Evolutionary conservation across 2,797 vertebrate species (phyloP), one percentile per base, ranked within the genome.

Genomic region (Setipinna tenuifilis): DNA sequence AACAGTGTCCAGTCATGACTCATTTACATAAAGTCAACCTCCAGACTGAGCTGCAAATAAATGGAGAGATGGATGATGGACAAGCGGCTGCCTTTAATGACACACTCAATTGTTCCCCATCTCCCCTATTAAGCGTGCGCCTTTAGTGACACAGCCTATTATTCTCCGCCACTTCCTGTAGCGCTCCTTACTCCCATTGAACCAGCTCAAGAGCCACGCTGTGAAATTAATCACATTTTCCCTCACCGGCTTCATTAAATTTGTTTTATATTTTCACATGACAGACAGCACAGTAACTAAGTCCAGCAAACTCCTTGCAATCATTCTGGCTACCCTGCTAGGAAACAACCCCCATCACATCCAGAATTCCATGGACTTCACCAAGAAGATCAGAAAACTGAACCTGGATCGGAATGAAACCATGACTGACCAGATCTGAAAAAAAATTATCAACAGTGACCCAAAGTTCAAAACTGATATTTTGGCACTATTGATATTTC

Each of bases 181-280:
- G 31, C 2, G 14, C 16, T 4, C 28, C 65, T 35, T 5, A 9
- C 65, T 31, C 17, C 65, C 12, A 68, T 68, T 68, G 28, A 31
- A 16, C 2, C 11, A 25, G 25, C 28, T 68, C 62, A 68, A 68
- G 25, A 68, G 62, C 62, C 62, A 31, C 16, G 23, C 62, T 68
- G 62, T 68, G 62, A 68, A 68, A 68, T 68, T 31, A 68, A 68
- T 68, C 62, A 28, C 25, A 68, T 68, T 68, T 31, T 11, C 11
- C 62, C 62, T 19, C 62, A 14, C 62, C 12, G 62, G 23, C 62
- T 68, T 68, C 2, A 68, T 68, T 68, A 14, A 68, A 68, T 68
- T 68, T 25, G 10, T 23, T 11, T 68, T 12, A 31, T 68, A 68
- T 68, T 68, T 68, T 68, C 23, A 68, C 62, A 68, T 16, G 62